Base-by-base conservation (phyloP, 2,888 invertebrate genomes). In the Slavum lentiscoides region DNA sequence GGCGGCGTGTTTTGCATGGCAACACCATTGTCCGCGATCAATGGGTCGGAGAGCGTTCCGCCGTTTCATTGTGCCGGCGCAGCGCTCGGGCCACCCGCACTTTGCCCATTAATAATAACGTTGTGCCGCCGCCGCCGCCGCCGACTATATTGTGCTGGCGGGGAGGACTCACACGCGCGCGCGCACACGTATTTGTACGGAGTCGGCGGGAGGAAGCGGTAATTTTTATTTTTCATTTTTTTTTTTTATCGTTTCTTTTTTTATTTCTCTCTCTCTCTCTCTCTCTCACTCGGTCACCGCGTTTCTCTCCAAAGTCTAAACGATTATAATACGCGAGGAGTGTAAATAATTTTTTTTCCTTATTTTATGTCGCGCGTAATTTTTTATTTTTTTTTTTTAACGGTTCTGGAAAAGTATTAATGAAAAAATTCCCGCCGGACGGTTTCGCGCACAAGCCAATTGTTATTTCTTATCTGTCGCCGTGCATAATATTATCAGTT, bases 1-100 rank as follows among this genome's bases (percentile, higher is more conserved):
- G 77, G 77, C 70, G 77, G 77, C 77, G 77, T 80, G 77, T 80
- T 80, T 80, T 80, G 77, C 77, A 80, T 64, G 77, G 62, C 64
- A 53, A 30, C 49, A 2, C 53, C 23, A 80, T 80, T 80, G 77
- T 80, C 77, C 77, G 70, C 77, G 77, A 64, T 80, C 77, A 80
- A 80, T 80, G 77, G 70, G 70, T 43, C 77, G 70, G 30, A 70
- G 69, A 77, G 69, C 69, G 30, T 13, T 43, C 66, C 39, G 62
- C 61, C 30, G 30, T 30, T 69, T 49, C 69, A 69, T 69, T 76
- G 76, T 69, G 77, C 64, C 43, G 19, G 37, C 43, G 58, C 59
- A n/a, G 62, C 17, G 37, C 39, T 37, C 62, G 55, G 70, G 77
- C 77, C 77, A 80, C 77, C 77, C 77, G 77, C 77, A 80, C 70